Base-by-base conservation (phyloP, 64 coral and sea anemone species). In the Pocillopora damicornis region DNA sequence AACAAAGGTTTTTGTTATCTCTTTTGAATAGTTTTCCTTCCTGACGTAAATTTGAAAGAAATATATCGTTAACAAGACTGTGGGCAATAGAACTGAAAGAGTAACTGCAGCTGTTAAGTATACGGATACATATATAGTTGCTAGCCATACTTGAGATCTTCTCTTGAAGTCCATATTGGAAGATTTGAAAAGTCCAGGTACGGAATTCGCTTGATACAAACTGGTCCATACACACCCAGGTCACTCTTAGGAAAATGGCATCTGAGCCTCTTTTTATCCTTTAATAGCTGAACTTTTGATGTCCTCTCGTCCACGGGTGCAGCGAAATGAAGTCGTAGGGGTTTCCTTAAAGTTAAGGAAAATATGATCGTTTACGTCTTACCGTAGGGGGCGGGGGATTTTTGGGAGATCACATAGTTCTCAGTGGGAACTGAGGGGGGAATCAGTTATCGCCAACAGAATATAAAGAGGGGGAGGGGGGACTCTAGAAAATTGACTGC, bases 191-290 rank as follows among this genome's bases (percentile, higher is more conserved):
- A 15, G 65, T 85, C 81, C 37, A 73, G 1, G 16, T 34, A 14
- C 1, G 63, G 63, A 15, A 45, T 63, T 85, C 81, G 45, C 45
- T 85, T 85, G 81, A 85, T 85, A 65, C 81, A 85, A 1, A 37
- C 37, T 72, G 22, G 35, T 15, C 81, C 81, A 71, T 3, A 73
- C 15, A 73, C 20, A 15, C 81, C 63, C 11, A 85, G n/a, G 20
- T 72, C 42, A 34, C 64, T 85, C 35, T 85, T 85, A 7, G 61
- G 81, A 85, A 85, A 85, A 25, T 85, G 81, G 22, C 81, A 85
- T 68, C 81, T 85, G 0, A 85, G 65, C 10, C 30, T 66, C 15
- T 73, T 51, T 14, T 65, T 85, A n/a, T 85, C 37, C 3, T 42
- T 23, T 73, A 85, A 38, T 5, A 85, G 2, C 7, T 73, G 81